Evolutionary conservation across 1,140 invertebrate species (phyloP).

Genomic region (Triops longicaudatus): DNA sequence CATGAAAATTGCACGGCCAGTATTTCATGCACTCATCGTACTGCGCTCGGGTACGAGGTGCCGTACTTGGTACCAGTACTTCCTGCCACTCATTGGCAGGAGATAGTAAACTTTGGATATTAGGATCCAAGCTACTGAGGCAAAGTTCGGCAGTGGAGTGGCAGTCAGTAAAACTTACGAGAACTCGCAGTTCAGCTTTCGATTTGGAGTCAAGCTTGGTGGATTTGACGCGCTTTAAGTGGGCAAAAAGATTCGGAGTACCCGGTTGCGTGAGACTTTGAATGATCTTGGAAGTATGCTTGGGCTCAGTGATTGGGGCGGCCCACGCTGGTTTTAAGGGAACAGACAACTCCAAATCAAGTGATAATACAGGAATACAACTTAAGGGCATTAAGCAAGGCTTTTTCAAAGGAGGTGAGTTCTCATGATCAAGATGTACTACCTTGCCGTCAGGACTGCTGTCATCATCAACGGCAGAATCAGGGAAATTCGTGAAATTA

Average conservation of each 20-base stretch:
- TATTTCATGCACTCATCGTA: slow-evolving; percentile 50
- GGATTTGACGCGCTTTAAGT: slow-evolving; percentile 28
- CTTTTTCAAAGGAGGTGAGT: slow-evolving; percentile 7
- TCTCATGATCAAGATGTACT: slow-evolving; percentile 20
- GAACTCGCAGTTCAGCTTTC: slow-evolving; percentile 1
- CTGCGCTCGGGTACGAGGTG: slow-evolving; percentile 58
- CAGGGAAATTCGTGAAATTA: slow-evolving; percentile 39
- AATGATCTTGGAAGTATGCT: slow-evolving; percentile 25
- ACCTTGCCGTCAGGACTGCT: slow-evolving; percentile 28
- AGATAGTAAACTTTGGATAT: not conserved
- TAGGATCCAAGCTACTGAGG: not conserved
- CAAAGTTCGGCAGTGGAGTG: not conserved
- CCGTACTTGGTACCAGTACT: slow-evolving; percentile 48
- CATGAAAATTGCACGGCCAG: slow-evolving; percentile 77
- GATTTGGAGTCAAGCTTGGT: not conserved
- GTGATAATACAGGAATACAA: slow-evolving; percentile 21
- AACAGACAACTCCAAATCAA: not conserved
- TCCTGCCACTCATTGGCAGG: slow-evolving; percentile 33
- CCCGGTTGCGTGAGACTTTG: slow-evolving; percentile 15
- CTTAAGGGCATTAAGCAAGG: not conserved
- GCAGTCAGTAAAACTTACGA: not conserved
- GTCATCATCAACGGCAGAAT: slow-evolving; percentile 37
- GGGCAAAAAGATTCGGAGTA: slow-evolving; percentile 19
- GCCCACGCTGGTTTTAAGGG: slow-evolving; percentile 25
- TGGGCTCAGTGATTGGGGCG: slow-evolving; percentile 27